Percentiles rank a stretch among this genome's conserved stretches.
These are phyloP conservation scores for Flexamia atlantica DNA, from an alignment of 2,888 invertebrate species.

Conservation along the genomic window DNA sequence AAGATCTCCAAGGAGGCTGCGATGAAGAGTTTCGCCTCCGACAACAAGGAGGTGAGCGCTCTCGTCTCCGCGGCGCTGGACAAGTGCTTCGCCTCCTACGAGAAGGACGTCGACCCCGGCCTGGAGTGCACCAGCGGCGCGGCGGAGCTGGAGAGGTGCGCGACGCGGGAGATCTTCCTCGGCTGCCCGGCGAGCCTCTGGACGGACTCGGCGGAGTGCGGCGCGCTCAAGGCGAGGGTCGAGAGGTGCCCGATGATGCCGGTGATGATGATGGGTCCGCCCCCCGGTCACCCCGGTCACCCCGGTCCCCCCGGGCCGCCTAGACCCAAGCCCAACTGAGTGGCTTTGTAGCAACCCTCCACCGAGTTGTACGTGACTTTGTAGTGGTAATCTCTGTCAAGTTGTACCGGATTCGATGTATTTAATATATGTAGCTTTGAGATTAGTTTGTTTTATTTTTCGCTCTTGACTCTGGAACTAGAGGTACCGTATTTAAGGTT, in stretches of 20 bases:
- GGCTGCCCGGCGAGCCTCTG: background rate
- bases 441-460: background rate
- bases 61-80: background rate
- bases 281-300: background rate
- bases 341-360: background rate
- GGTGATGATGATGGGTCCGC: slow-evolving; percentile 20
- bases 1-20: background rate
- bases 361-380: too few relatives aligned
- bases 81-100: slow-evolving; percentile 34
- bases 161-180: slow-evolving; percentile 25
- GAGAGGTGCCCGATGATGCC: slow-evolving; percentile 28
- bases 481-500: too few relatives aligned
- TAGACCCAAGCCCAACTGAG: background rate
- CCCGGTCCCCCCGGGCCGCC: background rate
- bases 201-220: slow-evolving; percentile 17
- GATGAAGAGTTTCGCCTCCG: slow-evolving; percentile 9
- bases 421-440: background rate
- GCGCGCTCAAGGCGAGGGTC: slow-evolving; percentile 18
- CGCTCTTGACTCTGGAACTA: too few relatives aligned
- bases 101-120: slow-evolving; percentile 34
- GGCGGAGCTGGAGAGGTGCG: slow-evolving; percentile 33
- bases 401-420: slow-evolving; percentile 1
- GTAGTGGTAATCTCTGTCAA: background rate
- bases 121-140: slow-evolving; percentile 44
- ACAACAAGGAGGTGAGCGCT: background rate